Conservation (phyloP, 2,797 vertebrate genomes). For the Parotocinclus haroldoi region DNA sequence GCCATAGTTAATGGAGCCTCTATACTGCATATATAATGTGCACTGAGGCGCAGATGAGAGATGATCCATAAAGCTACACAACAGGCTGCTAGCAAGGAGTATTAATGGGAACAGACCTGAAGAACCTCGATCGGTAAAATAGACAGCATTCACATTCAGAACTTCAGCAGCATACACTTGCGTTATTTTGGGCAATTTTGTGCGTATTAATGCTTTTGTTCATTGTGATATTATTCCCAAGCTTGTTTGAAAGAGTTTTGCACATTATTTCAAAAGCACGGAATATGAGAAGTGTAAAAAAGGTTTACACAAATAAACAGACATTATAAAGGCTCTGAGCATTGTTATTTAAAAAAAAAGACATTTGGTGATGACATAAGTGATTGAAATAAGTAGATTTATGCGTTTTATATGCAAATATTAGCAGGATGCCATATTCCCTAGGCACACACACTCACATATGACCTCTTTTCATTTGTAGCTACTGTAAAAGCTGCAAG, state of each 20-base stretch:
- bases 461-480: slow-evolving; percentile 38
- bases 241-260: no score
- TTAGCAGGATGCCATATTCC: slow-evolving; percentile 17
- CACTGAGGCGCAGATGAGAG: slow-evolving; percentile 53
- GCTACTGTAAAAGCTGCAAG: slow-evolving; percentile 10
- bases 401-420: slow-evolving; percentile 10
- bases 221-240: background rate
- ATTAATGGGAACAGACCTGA: slow-evolving; percentile 64
- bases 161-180: slow-evolving; percentile 40
- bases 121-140: slow-evolving; percentile 62
- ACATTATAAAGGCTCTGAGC: no score
- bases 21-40: slow-evolving; percentile 59
- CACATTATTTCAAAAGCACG: no score
- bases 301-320: no score
- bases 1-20: slow-evolving; percentile 53
- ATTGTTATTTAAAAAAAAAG: no score
- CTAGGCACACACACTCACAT: slow-evolving; percentile 21
- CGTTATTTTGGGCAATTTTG: slow-evolving; percentile 8
- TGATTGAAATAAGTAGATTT: background rate
- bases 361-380: background rate
- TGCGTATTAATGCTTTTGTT: slow-evolving; percentile 7
- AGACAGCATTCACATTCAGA: slow-evolving; percentile 61
- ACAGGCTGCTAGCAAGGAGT: slow-evolving; percentile 50
- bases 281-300: no score
- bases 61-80: slow-evolving; percentile 58